Evolutionary conservation across 1,140 invertebrate genomes (phyloP).

Genomic region (Conopomorpha cramerella): DNA sequence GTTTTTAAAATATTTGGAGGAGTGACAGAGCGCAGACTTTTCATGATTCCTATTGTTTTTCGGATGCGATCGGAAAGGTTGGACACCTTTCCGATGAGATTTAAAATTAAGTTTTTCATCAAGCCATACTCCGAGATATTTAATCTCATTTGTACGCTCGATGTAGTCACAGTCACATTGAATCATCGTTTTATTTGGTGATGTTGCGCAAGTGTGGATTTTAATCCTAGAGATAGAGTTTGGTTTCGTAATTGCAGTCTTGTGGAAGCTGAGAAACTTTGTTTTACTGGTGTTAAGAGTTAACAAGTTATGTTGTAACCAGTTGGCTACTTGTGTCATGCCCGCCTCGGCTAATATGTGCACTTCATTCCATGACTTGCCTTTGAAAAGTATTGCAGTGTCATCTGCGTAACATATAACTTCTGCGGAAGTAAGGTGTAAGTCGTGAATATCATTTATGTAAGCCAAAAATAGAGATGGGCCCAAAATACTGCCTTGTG

Average conservation of each 20-base stretch:
- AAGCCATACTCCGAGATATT: no score
- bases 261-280: background rate
- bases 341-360: background rate
- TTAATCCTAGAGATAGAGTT: no score
- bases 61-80: no score
- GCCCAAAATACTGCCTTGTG: slow-evolving; percentile 6
- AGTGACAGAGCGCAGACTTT: no score
- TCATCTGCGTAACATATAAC: background rate
- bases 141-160: no score
- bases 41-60: no score
- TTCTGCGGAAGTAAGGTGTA: background rate
- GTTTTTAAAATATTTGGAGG: slow-evolving; percentile 1
- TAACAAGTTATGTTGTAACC: background rate
- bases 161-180: no score
- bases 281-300: background rate
- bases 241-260: no score
- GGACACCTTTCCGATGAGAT: no score
- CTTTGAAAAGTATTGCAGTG: background rate
- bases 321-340: background rate
- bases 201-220: no score
- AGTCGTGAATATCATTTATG: background rate
- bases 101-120: no score
- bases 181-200: no score
- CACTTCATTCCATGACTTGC: background rate
- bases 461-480: slow-evolving; percentile 4